Base-by-base conservation (phyloP, 1,140 invertebrate species). In the Dendrolimus kikuchii region DNA sequence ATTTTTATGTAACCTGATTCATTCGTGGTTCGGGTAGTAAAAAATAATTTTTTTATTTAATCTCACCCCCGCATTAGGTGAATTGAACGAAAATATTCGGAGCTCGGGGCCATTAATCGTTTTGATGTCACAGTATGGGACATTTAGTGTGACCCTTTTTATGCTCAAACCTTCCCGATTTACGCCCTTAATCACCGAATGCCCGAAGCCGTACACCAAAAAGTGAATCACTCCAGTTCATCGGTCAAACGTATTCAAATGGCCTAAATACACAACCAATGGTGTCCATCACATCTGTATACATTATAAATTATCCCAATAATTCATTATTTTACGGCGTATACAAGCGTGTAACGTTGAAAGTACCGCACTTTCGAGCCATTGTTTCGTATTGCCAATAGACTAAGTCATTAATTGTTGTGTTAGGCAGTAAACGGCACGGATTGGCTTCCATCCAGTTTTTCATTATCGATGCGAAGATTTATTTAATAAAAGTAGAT, bases 111-210 rank as follows among this genome's bases (percentile, higher is more conserved):
- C 77, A 85, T 82, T 82, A 82, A 85, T 85, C 81, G 81, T 81
- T 81, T 78, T 73, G 77, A 81, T 82, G 81, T 85, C 81, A 76
- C 77, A 74, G 81, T 81, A 85, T 80, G 74, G 81, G 79, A 85
- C 81, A 82, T 85, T 85, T 82, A 84, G 79, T 84, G 77, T 80
- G 81, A 85, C 81, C 81, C 79, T 85, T 85, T 85, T 85, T 77
- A 79, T 72, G 69, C 70, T 68, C 51, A 59, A 64, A 72, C 71
- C 69, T 74, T 65, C 57, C 64, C 74, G 64, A 72, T 73, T 71
- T 67, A 68, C 67, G 64, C 68, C 68, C 73, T 73, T 84, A 80
- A 83, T 81, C 77, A 69, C 62, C 60, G 65, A 68, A 78, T 63
- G 62, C 67, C 66, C 69, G 74, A 76, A 63, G 71, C 62, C 64